These are phyloP conservation scores for Nephila pilipes DNA, from an alignment of 1,140 invertebrate species.

Conservation along the genomic window DNA sequence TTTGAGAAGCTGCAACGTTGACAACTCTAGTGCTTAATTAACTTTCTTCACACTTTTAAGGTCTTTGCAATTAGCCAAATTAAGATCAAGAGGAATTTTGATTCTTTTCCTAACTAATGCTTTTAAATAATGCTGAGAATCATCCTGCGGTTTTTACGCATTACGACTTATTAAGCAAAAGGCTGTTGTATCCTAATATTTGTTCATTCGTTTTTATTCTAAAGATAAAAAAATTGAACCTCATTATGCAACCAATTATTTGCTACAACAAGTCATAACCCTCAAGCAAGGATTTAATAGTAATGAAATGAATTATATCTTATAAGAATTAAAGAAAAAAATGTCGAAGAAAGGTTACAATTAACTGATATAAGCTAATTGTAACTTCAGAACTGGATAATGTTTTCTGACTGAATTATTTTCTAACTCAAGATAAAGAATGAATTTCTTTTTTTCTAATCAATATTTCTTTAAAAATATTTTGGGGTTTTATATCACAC, in stretches of 20 bases:
- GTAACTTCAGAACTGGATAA: not conserved
- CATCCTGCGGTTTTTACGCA: not conserved
- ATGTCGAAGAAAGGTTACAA: not conserved
- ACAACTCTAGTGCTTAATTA: slow-evolving; percentile 61
- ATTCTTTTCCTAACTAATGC: slow-evolving; percentile 9
- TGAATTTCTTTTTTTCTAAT: too few species aligned
- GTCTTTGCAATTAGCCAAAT: slow-evolving; percentile 36
- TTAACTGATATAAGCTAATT: not conserved
- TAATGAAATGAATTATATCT: not conserved
- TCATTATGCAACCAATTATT: slow-evolving; percentile 49
- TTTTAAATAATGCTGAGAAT: not conserved
- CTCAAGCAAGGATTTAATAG: slow-evolving; percentile 4
- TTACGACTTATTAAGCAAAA: not conserved
- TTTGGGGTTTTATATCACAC: too few species aligned
- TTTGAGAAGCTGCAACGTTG: slow-evolving; percentile 46
- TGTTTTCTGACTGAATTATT: not conserved
- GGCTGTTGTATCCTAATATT: not conserved
- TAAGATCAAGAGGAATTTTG: slow-evolving; percentile 22
- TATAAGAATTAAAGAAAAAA: not conserved
- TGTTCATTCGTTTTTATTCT: not conserved
- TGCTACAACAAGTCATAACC: not conserved
- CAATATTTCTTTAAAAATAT: too few species aligned
- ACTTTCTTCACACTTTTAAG: slow-evolving; percentile 53
- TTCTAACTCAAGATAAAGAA: too few species aligned
- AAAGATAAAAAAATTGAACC: not conserved